These are phyloP conservation scores for Amphipyra berbera DNA, from an alignment of 2,888 invertebrate species.

Conservation along the genomic window DNA sequence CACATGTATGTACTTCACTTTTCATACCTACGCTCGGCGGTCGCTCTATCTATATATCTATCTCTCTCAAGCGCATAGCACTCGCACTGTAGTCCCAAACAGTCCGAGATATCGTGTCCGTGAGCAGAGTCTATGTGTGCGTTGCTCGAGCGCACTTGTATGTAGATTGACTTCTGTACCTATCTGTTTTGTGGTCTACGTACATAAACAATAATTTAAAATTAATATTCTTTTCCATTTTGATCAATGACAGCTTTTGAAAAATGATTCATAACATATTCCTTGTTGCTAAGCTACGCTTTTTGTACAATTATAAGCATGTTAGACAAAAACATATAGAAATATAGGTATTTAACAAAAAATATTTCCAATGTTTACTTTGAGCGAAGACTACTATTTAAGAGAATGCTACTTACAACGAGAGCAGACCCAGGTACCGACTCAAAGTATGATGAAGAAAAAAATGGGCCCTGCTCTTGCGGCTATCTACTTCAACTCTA, in stretches of 20 bases:
- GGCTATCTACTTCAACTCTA: slow-evolving; percentile 80
- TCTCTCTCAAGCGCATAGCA: too few species aligned
- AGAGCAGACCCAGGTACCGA: slow-evolving; percentile 81
- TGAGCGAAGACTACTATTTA: slow-evolving; percentile 77
- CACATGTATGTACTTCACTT: too few species aligned
- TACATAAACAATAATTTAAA: too few species aligned
- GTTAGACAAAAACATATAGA: slow-evolving; percentile 4
- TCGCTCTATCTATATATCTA: too few species aligned
- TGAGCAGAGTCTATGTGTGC: too few species aligned
- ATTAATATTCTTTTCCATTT: background rate
- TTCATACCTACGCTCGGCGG: too few species aligned
- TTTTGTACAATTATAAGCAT: too few species aligned
- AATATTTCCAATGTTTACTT: slow-evolving; percentile 61
- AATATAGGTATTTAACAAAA: slow-evolving; percentile 4
- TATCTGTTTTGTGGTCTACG: too few species aligned
- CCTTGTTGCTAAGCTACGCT: slow-evolving; percentile 22
- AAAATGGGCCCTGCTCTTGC: slow-evolving; percentile 79
- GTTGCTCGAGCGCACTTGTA: too few species aligned
- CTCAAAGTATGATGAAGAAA: slow-evolving; percentile 76
- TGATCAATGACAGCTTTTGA: background rate
- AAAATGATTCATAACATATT: background rate
- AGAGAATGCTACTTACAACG: slow-evolving; percentile 77
- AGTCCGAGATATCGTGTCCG: too few species aligned
- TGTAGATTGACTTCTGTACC: too few species aligned
- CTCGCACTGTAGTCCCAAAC: too few species aligned